These are phyloP conservation scores for Ibidorhyncha struthersii DNA, from an alignment of 2,113 vertebrate genomes.

Conservation along the genomic window DNA sequence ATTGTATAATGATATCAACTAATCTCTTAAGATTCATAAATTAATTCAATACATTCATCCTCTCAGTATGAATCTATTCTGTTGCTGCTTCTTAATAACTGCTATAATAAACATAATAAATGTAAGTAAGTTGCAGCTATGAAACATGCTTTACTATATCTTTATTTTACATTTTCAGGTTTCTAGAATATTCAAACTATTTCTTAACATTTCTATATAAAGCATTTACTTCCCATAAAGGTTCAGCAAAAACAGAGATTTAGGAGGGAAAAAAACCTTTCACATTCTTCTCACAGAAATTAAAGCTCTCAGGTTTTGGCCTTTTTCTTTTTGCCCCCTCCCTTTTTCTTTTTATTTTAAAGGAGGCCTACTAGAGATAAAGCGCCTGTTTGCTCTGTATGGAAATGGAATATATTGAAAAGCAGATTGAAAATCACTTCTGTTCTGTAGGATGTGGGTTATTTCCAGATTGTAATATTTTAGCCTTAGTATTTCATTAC, in stretches of 20 bases:
- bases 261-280: accelerated
- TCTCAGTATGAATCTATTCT: slow-evolving; percentile 18
- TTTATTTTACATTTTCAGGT: not conserved
- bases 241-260: not conserved
- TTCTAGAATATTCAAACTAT: not conserved
- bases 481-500: not conserved
- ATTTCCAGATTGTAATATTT: not conserved
- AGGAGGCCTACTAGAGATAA: not conserved
- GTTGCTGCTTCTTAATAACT: not conserved
- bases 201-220: not conserved
- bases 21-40: slow-evolving; percentile 19
- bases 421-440: not conserved
- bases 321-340: accelerated
- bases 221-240: not conserved
- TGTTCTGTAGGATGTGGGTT: not conserved
- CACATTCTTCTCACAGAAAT: not conserved
- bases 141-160: not conserved
- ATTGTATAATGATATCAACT: not conserved
- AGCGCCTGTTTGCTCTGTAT: not conserved
- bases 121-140: not conserved
- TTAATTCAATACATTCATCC: not conserved
- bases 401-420: not conserved
- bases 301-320: not conserved
- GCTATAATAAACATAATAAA: slow-evolving; percentile 12
- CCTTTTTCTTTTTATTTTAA: not conserved